Evolutionary conservation across 1,140 invertebrate species (phyloP).

Genomic region (Metaphire vulgaris): DNA sequence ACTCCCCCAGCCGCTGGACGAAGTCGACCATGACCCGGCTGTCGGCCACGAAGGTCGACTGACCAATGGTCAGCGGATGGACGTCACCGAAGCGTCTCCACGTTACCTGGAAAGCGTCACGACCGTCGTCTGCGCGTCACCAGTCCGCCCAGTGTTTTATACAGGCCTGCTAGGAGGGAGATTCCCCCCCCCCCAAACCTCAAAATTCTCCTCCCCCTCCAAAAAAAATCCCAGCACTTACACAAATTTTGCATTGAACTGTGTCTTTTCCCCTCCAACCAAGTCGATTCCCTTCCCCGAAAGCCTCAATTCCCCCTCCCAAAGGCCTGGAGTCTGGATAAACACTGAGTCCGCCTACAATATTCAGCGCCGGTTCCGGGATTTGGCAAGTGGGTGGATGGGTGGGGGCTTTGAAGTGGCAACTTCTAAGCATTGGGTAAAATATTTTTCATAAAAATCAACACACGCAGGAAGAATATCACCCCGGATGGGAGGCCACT

Average conservation of each 20-base stretch:
- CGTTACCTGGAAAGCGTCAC: conserved; percentile 18
- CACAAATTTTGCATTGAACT: not conserved
- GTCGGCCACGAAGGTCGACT: conserved; percentile 21
- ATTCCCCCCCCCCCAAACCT: not conserved
- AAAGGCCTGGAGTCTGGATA: too few relatives aligned
- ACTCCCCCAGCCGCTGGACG: conserved; percentile 24
- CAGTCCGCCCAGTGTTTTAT: too few relatives aligned
- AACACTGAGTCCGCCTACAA: too few relatives aligned
- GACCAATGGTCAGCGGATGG: conserved; percentile 20
- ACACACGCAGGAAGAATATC: too few relatives aligned
- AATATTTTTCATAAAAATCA: too few relatives aligned
- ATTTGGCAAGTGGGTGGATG: too few relatives aligned
- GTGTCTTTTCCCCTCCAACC: not conserved
- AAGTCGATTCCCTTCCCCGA: not conserved
- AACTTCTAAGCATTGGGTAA: too few relatives aligned
- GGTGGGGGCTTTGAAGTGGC: too few relatives aligned
- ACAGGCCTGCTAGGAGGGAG: not conserved
- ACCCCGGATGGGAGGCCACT: too few relatives aligned
- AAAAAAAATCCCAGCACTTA: not conserved
- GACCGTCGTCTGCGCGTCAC: too few relatives aligned
- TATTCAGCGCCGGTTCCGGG: too few relatives aligned
- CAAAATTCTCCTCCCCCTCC: not conserved
- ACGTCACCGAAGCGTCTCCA: conserved; percentile 6
- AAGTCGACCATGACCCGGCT: conserved; percentile 21
- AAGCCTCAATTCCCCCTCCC: too few relatives aligned